A percentile compares a stretch with the other conserved stretches of the same genome.
Evolutionary conservation across 2,888 invertebrate species (phyloP).

Genomic region (Hydrotaea diabolus): DNA sequence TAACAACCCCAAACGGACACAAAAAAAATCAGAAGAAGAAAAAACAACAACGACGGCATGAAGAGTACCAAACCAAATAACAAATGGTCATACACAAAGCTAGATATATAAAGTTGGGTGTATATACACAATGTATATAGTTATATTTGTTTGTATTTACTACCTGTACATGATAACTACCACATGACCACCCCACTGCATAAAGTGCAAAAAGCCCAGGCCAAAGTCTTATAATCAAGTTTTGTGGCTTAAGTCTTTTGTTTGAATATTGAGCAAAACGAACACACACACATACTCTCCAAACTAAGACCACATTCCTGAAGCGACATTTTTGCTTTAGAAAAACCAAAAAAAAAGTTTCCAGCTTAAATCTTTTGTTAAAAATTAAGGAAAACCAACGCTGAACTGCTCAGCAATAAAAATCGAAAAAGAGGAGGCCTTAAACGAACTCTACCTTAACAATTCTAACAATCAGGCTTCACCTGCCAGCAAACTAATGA

Average conservation of each 20-base stretch:
- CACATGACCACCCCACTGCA: conserved; percentile 1
- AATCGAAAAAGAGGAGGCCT: too few species aligned
- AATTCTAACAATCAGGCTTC: too few species aligned
- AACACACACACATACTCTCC: background rate
- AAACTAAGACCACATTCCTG: background rate
- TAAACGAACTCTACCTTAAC: too few species aligned
- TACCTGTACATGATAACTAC: background rate
- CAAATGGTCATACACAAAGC: background rate
- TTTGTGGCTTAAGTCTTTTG: conserved; percentile 54
- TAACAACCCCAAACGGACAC: conserved; percentile 31
- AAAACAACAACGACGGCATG: background rate
- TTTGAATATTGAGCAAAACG: background rate
- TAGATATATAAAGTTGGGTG: too few species aligned
- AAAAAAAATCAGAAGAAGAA: conserved; percentile 13
- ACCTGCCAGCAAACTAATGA: too few species aligned
- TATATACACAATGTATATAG: too few species aligned
- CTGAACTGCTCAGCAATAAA: too few species aligned
- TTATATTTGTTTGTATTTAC: too few species aligned
- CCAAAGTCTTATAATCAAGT: background rate
- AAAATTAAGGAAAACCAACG: background rate
- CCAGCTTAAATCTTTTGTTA: background rate
- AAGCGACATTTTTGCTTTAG: background rate
- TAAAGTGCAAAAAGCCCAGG: background rate
- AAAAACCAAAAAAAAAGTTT: background rate
- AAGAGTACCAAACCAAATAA: background rate